phyloP scores from a whole-genome alignment of 1,140 invertebrate species.

The Propsilocerus akamusi region DNA sequence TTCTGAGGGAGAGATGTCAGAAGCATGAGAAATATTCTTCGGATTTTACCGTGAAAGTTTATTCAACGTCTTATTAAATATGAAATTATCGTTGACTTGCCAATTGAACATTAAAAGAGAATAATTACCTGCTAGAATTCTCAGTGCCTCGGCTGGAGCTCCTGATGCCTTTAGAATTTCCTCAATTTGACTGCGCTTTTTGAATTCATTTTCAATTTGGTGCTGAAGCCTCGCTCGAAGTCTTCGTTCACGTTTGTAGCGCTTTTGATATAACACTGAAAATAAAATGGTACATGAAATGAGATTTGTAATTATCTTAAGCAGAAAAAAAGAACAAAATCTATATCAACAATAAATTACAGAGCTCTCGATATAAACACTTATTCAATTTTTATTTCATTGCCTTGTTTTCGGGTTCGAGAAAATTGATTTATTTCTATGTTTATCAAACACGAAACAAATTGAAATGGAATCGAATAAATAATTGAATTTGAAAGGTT shows the following conservation, averaged over 20 bases:
- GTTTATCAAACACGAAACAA: background rate
- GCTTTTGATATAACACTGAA: conserved; percentile 69
- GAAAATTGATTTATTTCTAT: conserved; percentile 3
- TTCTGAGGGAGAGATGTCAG: background rate
- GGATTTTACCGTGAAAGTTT: background rate
- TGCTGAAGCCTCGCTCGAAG: conserved; percentile 64
- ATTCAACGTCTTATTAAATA: background rate
- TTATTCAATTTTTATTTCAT: too few species aligned
- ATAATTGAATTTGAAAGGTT: conserved; percentile 4
- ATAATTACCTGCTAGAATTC: conserved; percentile 53
- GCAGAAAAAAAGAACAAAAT: too few species aligned
- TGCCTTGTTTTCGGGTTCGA: too few species aligned
- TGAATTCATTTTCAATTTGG: conserved; percentile 59
- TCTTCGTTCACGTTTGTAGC: conserved; percentile 69
- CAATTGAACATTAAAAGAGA: background rate
- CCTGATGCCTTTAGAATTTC: conserved; percentile 61
- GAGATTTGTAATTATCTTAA: too few species aligned
- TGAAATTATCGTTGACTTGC: conserved; percentile 8
- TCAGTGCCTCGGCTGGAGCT: conserved; percentile 50
- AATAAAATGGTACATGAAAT: too few species aligned
- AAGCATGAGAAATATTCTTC: background rate
- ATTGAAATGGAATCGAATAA: conserved; percentile 3
- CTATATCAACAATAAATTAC: too few species aligned
- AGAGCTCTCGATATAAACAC: too few species aligned
- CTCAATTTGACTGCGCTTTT: conserved; percentile 55